Base-by-base conservation (phyloP, 2,797 vertebrate genomes). In the Eidolon dupreanum region DNA sequence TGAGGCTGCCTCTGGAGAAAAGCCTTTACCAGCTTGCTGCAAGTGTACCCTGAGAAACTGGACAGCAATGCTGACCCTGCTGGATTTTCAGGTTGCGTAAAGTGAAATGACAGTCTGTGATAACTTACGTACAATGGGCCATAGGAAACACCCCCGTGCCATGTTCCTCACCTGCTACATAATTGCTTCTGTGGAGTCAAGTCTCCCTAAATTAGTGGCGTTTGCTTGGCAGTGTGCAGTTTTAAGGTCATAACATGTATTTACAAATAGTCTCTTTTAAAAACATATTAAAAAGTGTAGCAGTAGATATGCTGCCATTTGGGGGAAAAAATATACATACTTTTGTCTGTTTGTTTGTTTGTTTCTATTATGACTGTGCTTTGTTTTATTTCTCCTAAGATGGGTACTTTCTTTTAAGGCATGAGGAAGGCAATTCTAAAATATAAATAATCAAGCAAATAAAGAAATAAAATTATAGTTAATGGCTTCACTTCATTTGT, bases 381-480 rank as follows among this genome's bases (percentile, higher is more conserved):
- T 65, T 85, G 38, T 82, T 88, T 90, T 53, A 68, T 77, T 90
- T 87, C 6, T 75, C 7, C 15, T 55, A 86, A 86, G 4, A 8
- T 68, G 90, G 6, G 22, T 33, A 49, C 19, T 82, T 88, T 33
- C 55, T 88, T 71, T n/a, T 73, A 66, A 93, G 46, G 28, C 28
- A 28, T 3, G 43, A 88, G 8, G 19, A 90, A 49, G 41, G 10
- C 4, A 55, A 31, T 91, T 49, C 51, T 4, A 65, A 49, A 53
- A 83, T 41, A 8, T 22, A 57, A 71, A 43, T n/a, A 41, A 77
- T 51, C 17, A 73, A 38, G 81, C 55, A 92, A 59, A 68, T 0
- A 82, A 10, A 4, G n/a, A 97, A 31, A 51, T 97, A 74, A 15
- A 95, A 92, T 38, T 93, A 28, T 26, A 28, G 51, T 93, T 82